Evolutionary conservation across 2,113 vertebrate species (phyloP).

Genomic region (Potamarius usumacintae): DNA sequence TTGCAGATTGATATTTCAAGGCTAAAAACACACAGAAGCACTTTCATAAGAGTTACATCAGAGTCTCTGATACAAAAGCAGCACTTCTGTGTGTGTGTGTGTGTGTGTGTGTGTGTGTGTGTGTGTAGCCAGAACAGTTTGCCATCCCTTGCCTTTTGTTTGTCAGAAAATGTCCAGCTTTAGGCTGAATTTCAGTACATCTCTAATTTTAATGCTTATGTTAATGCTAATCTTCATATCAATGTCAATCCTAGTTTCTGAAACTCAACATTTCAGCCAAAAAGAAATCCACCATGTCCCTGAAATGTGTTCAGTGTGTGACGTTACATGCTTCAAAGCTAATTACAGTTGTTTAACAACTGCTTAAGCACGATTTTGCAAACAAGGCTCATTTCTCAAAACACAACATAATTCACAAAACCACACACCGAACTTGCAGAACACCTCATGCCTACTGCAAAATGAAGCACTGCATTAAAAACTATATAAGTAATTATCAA

Average conservation of each 20-base stretch:
- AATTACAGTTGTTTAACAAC: not conserved
- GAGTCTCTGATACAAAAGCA: conserved; percentile 8
- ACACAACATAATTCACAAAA: conserved; percentile 9
- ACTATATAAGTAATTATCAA: not conserved
- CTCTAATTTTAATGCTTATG: not conserved
- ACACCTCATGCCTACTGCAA: not conserved
- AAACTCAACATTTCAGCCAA: not conserved
- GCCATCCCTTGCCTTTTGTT: no score
- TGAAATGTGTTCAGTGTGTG: not conserved
- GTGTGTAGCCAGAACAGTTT: not conserved
- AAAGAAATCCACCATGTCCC: not conserved
- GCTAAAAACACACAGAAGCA: not conserved
- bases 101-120: conserved; percentile 2
- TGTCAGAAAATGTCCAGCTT: not conserved
- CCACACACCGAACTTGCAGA: not conserved
- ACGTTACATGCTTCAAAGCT: not conserved
- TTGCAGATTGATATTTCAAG: not conserved
- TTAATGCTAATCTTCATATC: not conserved
- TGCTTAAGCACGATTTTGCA: not conserved
- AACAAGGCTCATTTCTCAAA: not conserved
- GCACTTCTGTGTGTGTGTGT: conserved; percentile 7
- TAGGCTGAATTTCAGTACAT: not conserved
- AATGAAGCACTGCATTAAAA: conserved; percentile 20
- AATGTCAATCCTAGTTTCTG: not conserved
- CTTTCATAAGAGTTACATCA: conserved; percentile 26